Base-by-base conservation (phyloP, 2,113 vertebrate species). In the Bos taurus region DNA sequence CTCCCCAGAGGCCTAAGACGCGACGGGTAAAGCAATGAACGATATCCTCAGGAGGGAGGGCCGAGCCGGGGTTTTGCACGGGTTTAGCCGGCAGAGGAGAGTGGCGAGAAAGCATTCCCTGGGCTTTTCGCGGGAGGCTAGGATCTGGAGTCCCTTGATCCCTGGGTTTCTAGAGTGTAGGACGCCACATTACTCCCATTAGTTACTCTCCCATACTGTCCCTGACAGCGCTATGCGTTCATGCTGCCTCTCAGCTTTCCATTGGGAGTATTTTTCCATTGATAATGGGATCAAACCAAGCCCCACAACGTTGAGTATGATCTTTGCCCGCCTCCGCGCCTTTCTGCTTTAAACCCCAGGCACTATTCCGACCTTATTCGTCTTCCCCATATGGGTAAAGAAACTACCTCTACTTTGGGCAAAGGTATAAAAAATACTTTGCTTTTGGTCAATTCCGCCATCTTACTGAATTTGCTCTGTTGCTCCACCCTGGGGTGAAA, bases 1-100 rank as follows among this genome's bases (percentile, higher is more conserved):
- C 89, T 56, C 98, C 97, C 94, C 98, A 98, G 97, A 97, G 33
- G 83, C 99, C 98, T 98, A 98, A 98, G 95, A 97, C 85, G 77
- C 94, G 94, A 97, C 98, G 98, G 97, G 97, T 95, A 96, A 16
- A 98, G 98, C 90, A 98, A 98, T 4, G 60, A 89, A 86, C 7
- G 0, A 5, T 25, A 30, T 23, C 36, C 43, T 43, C 6, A 21
- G 40, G 48, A 54, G 80, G 36, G 67, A 56, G 88, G 60, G 50
- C 64, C 17, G 50, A 40, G 64, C 23, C 60, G 43, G 74, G 64
- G 23, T 33, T 48, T 52, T 56, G 82, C 93, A 7, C 5, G n/a
- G 59, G 36, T 36, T 82, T 59, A 78, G 52, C 60, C 19, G 43
- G 46, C 52, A 48, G 30, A 26, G 15, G 7, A 71, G 57, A 71